A percentile compares a stretch with the other conserved stretches of the same genome.
Evolutionary conservation across 1,140 invertebrate species (phyloP).

Genomic region (Probaryconus sp.): DNA sequence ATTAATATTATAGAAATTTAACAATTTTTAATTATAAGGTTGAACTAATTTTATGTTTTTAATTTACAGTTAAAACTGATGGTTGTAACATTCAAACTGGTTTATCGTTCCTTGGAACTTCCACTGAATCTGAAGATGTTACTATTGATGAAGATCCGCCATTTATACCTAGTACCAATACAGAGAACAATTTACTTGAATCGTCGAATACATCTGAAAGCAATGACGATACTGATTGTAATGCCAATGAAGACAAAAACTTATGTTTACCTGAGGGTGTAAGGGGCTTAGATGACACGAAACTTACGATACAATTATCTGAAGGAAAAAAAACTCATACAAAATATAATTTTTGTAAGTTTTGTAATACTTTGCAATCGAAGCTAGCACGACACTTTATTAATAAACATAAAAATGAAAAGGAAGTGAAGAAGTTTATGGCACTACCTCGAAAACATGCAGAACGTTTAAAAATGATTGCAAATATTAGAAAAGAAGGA

Average conservation of each 20-base stretch:
- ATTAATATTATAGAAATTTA: too few relatives aligned
- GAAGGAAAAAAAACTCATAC: slow-evolving; percentile 19
- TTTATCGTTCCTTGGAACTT: too few relatives aligned
- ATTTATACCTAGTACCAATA: too few relatives aligned
- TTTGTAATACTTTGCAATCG: slow-evolving; percentile 31
- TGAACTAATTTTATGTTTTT: too few relatives aligned
- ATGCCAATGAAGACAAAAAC: too few relatives aligned
- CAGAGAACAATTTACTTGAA: too few relatives aligned
- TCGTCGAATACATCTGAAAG: too few relatives aligned
- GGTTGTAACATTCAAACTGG: too few relatives aligned
- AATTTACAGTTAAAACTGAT: too few relatives aligned
- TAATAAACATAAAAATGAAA: slow-evolving; percentile 21
- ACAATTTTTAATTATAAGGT: too few relatives aligned
- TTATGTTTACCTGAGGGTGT: slow-evolving; percentile 18
- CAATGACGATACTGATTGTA: not conserved
- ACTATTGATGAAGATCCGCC: too few relatives aligned
- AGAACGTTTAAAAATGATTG: not conserved
- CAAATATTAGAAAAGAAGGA: not conserved
- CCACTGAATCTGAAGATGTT: too few relatives aligned
- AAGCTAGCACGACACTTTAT: slow-evolving; percentile 26
- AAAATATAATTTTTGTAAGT: slow-evolving; percentile 34
- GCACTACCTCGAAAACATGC: not conserved
- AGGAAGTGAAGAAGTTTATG: slow-evolving; percentile 12
- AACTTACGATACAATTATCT: slow-evolving; percentile 5
- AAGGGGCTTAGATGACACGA: slow-evolving; percentile 9